phyloP scores from a whole-genome alignment of 2,797 vertebrate genomes.

The Galago senegalensis region DNA sequence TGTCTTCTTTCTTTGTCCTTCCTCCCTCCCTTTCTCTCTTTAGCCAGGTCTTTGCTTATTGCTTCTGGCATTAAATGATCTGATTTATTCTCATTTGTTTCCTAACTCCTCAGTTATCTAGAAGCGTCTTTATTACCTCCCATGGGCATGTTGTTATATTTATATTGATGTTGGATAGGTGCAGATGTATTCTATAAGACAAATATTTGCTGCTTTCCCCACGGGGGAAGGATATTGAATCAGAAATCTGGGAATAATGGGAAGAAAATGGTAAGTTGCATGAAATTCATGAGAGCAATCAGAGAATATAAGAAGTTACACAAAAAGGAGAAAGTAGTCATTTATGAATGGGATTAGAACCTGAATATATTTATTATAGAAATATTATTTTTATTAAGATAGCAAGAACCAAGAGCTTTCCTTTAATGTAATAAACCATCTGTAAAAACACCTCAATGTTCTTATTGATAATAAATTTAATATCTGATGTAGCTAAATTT shows the following conservation, averaged over 20 bases:
- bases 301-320: slow-evolving; percentile 75
- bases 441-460: background rate
- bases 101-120: background rate
- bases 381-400: slow-evolving; percentile 40
- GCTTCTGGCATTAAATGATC: background rate
- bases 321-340: slow-evolving; percentile 68
- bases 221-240: background rate
- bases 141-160: background rate
- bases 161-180: background rate
- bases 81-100: background rate
- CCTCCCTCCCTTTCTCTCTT: background rate
- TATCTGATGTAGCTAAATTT: background rate
- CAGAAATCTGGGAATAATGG: slow-evolving; percentile 59
- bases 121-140: background rate
- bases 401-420: background rate
- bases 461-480: slow-evolving; percentile 21
- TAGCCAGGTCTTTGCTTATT: background rate
- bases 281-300: slow-evolving; percentile 39
- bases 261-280: background rate
- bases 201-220: background rate
- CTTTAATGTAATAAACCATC: background rate
- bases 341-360: slow-evolving; percentile 35
- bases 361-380: slow-evolving; percentile 58
- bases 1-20: background rate
- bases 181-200: background rate